Evolutionary conservation across 2,797 vertebrate species (phyloP).

Genomic region (Buceros bicornis): DNA sequence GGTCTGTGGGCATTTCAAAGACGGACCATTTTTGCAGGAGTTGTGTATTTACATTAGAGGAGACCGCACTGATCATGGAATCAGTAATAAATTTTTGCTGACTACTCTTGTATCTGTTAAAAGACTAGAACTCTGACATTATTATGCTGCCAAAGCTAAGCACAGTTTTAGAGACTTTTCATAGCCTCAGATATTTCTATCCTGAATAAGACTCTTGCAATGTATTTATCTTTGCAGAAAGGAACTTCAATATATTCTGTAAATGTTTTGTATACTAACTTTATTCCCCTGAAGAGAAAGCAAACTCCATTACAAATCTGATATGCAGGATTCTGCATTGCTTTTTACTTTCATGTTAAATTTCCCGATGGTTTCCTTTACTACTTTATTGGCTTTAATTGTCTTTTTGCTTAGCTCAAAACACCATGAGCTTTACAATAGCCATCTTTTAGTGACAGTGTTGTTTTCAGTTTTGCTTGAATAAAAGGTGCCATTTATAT

Average conservation of each 20-base stretch:
- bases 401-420: not conserved
- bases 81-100: not conserved
- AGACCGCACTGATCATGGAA: not conserved
- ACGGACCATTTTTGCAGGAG: not conserved
- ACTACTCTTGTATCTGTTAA: not conserved
- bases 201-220: not conserved
- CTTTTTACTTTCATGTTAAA: conserved; percentile 18
- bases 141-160: not conserved
- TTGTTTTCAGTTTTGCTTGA: conserved; percentile 30
- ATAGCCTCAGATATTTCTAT: not conserved
- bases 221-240: not conserved
- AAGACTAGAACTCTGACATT: not conserved
- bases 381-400: not conserved
- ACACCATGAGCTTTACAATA: not conserved
- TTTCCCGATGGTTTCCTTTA: conserved; percentile 26
- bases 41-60: not conserved
- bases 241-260: not conserved
- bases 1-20: not conserved
- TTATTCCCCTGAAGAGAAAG: not conserved
- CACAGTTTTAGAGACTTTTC: not conserved
- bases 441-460: not conserved
- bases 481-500: not conserved
- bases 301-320: not conserved
- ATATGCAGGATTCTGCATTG: not conserved
- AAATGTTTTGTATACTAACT: not conserved